Evolutionary conservation across 2,888 invertebrate species (phyloP), one percentile per base, ranked within the genome.

Genomic region (Phortica magna): DNA sequence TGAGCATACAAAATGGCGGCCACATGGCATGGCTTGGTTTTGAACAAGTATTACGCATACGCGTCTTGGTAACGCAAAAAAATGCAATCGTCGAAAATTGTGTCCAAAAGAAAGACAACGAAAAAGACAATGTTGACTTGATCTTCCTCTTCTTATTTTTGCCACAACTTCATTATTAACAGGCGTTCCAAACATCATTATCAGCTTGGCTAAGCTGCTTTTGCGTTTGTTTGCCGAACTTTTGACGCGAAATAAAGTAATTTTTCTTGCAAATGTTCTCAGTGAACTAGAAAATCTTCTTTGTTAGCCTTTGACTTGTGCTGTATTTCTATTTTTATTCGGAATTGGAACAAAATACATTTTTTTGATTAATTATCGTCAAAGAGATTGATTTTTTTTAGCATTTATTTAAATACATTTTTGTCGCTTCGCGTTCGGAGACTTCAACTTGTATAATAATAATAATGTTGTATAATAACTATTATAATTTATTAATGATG

Each of bases 231-330:
- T 31, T 31, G 31, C 31, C 31, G 31, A 31, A 31, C 31, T 31
- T 31, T 31, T 31, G 31, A 31, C 31, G 31, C 31, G 31, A 31
- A 31, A 31, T 31, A 12, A 64, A 64, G 64, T 64, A 64, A 64
- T 64, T 64, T 64, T 64, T 64, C 64, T 9, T 31, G 31, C 31
- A 64, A 64, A 64, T 64, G 64, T 31, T 31, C 2, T 12, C 67
- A 68, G 39, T 68, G 67, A 67, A 68, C 55, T 57, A 67, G 68
- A 75, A 75, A 75, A 75, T 75, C 75, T 68, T 43, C 64, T 48
- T 68, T 68, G 68, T 48, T 68, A 48, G 43, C 68, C 68, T 68
- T 68, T 68, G 68, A 68, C 68, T 68, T 68, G 31, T 31, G 31
- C 31, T 31, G 3, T 31, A 1, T 31, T n/a, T n/a, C n/a, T n/a